Evolutionary conservation across 1,140 invertebrate species (phyloP).

Genomic region (Drosophila bocki): DNA sequence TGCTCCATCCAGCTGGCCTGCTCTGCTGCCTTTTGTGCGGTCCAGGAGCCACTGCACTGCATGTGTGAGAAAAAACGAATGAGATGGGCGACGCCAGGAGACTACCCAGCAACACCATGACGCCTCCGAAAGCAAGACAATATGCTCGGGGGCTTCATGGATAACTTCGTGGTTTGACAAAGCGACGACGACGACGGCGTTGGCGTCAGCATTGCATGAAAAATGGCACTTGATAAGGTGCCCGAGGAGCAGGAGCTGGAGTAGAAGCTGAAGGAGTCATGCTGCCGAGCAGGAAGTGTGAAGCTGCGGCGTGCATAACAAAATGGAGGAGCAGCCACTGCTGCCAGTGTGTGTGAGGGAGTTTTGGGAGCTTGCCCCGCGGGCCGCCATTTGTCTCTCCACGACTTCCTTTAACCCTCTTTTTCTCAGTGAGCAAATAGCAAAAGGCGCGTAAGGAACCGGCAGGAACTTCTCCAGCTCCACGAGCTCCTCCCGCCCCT

Average conservation of each 20-base stretch:
- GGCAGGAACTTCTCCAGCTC: constrained; percentile 2
- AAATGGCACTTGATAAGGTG: constrained; percentile 81
- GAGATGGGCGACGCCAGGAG: constrained; percentile 14
- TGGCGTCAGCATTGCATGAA: constrained; percentile 72
- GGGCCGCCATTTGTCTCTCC: constrained; percentile 66
- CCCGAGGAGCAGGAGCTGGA: constrained; percentile 12
- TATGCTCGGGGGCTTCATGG: constrained; percentile 62
- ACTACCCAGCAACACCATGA: constrained; percentile 11
- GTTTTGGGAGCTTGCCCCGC: constrained; percentile 53
- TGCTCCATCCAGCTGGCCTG: constrained; percentile 36
- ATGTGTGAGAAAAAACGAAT: constrained; percentile 69
- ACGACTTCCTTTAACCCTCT: constrained; percentile 15
- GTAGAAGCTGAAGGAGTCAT: constrained; percentile 40
- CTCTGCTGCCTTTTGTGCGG: constrained; percentile 56
- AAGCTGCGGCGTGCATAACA: constrained; percentile 67
- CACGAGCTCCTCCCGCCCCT: not conserved
- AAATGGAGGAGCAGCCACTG: constrained; percentile 42
- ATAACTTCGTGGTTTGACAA: constrained; percentile 77
- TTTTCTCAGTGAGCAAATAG: constrained; percentile 79
- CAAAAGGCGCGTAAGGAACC: constrained; percentile 74
- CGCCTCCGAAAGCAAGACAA: constrained; percentile 54
- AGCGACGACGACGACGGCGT: constrained; percentile 51
- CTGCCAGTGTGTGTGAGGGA: constrained; percentile 18
- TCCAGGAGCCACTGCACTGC: constrained; percentile 35
- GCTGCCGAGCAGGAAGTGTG: constrained; percentile 79